Percentiles rank a stretch among this genome's conserved stretches.
Evolutionary conservation across 1,140 invertebrate genomes (phyloP).

Genomic region (Pararge aegeria): DNA sequence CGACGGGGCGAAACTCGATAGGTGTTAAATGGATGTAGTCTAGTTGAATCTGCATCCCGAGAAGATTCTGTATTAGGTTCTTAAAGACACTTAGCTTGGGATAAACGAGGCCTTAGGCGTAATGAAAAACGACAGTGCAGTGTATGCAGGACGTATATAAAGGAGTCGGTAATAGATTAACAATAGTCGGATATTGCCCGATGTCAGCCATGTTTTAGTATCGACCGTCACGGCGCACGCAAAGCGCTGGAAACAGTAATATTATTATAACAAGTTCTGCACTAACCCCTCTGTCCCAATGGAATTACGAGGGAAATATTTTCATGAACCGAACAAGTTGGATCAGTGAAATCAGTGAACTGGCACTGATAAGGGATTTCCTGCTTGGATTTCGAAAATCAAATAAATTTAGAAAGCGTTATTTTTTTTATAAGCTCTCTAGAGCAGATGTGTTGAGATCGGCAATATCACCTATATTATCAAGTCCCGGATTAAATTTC

Average conservation of each 20-base stretch:
- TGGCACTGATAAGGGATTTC: not conserved
- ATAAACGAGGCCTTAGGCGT: not conserved
- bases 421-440: no score
- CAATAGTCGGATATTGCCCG: conserved; percentile 37
- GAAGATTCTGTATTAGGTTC: no score
- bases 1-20: no score
- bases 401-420: not conserved
- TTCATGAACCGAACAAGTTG: not conserved
- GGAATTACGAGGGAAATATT: not conserved
- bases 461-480: no score
- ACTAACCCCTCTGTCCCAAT: not conserved
- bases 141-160: conserved; percentile 21
- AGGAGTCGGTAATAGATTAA: conserved; percentile 34
- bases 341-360: conserved; percentile 1
- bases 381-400: not conserved
- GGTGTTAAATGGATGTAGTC: no score
- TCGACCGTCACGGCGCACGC: conserved; percentile 18
- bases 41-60: no score
- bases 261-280: conserved; percentile 2
- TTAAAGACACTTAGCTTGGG: not conserved
- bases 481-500: no score
- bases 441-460: no score
- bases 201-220: conserved; percentile 34
- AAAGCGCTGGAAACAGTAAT: conserved; percentile 6
- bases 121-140: conserved; percentile 23